These are phyloP conservation scores for Cataglyphis hispanica DNA, from an alignment of 1,140 invertebrate genomes.

Conservation along the genomic window DNA sequence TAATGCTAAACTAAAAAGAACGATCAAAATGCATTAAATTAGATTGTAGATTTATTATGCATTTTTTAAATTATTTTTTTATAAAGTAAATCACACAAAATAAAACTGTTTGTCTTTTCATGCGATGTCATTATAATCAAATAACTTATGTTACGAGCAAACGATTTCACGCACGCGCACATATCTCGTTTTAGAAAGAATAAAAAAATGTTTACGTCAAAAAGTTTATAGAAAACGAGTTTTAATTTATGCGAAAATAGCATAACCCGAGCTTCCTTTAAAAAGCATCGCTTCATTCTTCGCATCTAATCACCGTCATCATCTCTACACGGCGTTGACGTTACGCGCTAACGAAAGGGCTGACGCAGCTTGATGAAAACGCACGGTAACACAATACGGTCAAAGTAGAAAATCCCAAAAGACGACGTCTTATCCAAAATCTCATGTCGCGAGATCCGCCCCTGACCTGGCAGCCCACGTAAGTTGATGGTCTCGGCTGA, in stretches of 20 bases:
- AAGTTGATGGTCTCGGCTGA: conserved; percentile 76
- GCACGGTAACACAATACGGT: conserved; percentile 19
- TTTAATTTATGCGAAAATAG: neutral
- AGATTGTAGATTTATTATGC: neutral
- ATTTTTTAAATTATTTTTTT: neutral
- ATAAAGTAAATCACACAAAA: neutral
- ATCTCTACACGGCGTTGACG: neutral
- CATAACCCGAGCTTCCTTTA: neutral
- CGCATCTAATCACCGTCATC: conserved; percentile 7
- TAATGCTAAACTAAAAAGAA: neutral
- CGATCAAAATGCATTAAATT: conserved; percentile 18
- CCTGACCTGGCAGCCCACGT: conserved; percentile 66
- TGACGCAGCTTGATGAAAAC: conserved; percentile 18
- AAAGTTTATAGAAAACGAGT: neutral
- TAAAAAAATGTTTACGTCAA: neutral
- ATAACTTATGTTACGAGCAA: neutral
- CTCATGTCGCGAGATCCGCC: conserved; percentile 69
- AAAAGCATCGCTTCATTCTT: neutral
- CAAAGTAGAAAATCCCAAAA: conserved; percentile 57
- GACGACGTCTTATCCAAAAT: conserved; percentile 72
- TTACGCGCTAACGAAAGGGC: conserved; percentile 28
- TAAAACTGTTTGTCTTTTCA: neutral
- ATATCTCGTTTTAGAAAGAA: neutral
- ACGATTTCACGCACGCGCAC: neutral
- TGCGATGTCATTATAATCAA: neutral